These are phyloP conservation scores for Falco concolor DNA, from an alignment of 2,797 vertebrate species.

Conservation along the genomic window DNA sequence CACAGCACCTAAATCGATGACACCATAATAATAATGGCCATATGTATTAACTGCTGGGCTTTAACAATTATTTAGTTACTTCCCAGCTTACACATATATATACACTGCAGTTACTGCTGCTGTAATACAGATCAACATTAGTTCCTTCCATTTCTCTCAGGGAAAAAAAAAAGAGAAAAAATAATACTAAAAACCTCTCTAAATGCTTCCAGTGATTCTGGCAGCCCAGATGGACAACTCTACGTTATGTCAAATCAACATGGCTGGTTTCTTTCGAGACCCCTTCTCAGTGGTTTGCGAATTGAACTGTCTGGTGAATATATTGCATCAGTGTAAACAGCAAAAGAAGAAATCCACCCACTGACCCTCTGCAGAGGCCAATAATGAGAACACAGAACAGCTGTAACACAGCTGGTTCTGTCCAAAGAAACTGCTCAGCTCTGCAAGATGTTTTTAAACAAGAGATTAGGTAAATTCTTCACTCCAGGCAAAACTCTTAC, in stretches of 20 bases:
- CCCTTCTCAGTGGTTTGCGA: neutral
- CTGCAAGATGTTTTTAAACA: neutral
- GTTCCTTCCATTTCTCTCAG: neutral
- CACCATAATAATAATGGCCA: neutral
- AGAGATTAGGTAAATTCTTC: neutral
- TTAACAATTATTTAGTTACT: neutral
- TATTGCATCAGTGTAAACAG: fast-evolving
- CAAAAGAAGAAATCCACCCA: neutral
- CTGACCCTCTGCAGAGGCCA: neutral
- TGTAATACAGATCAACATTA: neutral
- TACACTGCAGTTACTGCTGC: no score
- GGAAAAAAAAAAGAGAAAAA: neutral
- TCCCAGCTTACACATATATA: neutral
- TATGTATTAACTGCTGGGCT: neutral
- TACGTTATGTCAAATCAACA: fast-evolving
- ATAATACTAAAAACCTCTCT: neutral
- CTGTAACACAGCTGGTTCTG: neutral
- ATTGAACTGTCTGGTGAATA: neutral
- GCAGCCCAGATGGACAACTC: fast-evolving
- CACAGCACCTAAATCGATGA: neutral
- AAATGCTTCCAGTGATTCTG: neutral
- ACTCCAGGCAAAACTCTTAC: neutral
- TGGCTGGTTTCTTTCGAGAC: fast-evolving
- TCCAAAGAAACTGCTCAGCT: neutral
- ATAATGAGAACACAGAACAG: neutral